A percentile compares a stretch with the other conserved stretches of the same genome.
These are phyloP conservation scores for Macaca nemestrina DNA, from an alignment of 2,113 vertebrate species.

Conservation along the genomic window DNA sequence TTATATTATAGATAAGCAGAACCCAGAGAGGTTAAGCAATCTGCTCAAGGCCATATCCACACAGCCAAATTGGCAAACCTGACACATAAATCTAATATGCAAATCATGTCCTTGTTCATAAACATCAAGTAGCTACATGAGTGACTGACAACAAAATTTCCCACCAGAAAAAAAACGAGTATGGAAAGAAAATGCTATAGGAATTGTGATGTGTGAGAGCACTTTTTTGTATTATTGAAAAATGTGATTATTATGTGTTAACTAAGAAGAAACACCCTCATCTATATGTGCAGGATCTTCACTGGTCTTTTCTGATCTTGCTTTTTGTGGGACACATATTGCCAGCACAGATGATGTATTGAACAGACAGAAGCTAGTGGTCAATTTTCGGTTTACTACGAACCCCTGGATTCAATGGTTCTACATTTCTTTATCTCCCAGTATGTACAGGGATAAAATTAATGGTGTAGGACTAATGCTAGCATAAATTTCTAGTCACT, in stretches of 20 bases:
- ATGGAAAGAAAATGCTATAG: not conserved
- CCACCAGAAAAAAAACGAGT: not conserved
- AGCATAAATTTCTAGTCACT: constrained; percentile 42
- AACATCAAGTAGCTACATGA: not conserved
- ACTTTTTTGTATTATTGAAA: not conserved
- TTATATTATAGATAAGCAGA: not conserved
- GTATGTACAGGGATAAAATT: constrained; percentile 40
- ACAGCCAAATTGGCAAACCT: not conserved
- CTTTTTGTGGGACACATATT: not conserved
- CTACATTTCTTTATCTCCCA: constrained; percentile 34
- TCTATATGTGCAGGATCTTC: not conserved
- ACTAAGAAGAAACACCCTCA: not conserved
- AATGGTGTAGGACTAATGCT: constrained; percentile 44
- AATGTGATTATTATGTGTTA: not conserved
- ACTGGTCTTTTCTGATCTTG: not conserved
- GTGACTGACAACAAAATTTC: not conserved
- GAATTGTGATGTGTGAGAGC: not conserved
- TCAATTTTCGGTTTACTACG: not conserved
- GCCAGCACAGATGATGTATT: not conserved
- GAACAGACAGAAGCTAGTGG: not conserved
- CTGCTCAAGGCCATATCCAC: not conserved
- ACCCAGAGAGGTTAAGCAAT: not conserved
- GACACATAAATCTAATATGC: not conserved
- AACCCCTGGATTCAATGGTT: constrained; percentile 10
- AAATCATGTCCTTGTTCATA: not conserved